Evolutionary conservation across 2,888 invertebrate genomes (phyloP), one percentile per base, ranked within the genome.

Genomic region (Elgonia sp.): DNA sequence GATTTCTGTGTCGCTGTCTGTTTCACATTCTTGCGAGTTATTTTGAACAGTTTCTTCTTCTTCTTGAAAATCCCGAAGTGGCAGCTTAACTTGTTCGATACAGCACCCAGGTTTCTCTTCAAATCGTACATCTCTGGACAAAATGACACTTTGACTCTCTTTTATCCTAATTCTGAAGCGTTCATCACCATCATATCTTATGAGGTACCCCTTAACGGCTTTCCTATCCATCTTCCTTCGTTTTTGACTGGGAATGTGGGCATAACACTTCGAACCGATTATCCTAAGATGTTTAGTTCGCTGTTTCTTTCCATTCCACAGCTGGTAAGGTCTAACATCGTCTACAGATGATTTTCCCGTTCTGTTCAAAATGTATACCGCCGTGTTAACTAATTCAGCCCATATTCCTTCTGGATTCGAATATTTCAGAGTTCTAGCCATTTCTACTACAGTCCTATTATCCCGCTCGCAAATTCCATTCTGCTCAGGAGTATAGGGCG

Each of bases 111-210:
- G 65, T 46, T 69, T 90, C 72, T 92, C 91, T 73, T 90, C 63
- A 87, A 92, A 91, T 20, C 63, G 12, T n/a, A 91, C 89, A 89
- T 92, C 89, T 89, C 93, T 88, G 10, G 90, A 91, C 55, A 89
- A 40, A 62, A 90, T 80, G 0, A 91, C 83, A 73, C 83, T 90
- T 12, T 80, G 39, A 20, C 89, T 80, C 21, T 90, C 89, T 14
- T 70, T 62, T 29, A 70, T 18, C 37, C 75, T 92, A 63, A 92
- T 86, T 65, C 91, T 88, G 80, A 90, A 93, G 3, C 91, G 75
- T 76, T 91, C 91, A 84, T 92, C 90, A n/a, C 91, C 91, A 80
- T 92, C 91, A 79, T 92, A 92, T 72, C 92, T 91, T 29, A 92
- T 89, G 10, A 81, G 70, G 14, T 69, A 4, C 7, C 73, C 76